These are phyloP conservation scores for Forbesichthys agassizii DNA, from an alignment of 2,113 vertebrate genomes.

Conservation along the genomic window DNA sequence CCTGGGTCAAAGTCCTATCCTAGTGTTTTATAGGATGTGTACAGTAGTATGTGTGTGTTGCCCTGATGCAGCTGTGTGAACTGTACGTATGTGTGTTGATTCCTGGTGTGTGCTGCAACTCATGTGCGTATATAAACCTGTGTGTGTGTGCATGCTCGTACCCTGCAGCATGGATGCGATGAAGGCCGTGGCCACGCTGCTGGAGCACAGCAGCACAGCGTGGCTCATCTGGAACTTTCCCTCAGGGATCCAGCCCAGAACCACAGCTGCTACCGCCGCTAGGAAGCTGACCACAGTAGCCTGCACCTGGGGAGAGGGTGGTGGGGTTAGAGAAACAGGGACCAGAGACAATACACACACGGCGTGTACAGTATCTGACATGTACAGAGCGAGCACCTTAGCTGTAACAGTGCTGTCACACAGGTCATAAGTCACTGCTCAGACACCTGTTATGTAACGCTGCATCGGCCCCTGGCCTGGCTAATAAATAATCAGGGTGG, in stretches of 20 bases:
- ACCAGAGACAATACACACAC: not conserved
- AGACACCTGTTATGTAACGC: too few species aligned
- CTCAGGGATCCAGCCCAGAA: constrained; percentile 95
- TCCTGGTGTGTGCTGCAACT: not conserved
- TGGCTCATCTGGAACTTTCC: constrained; percentile 92
- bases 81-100: not conserved
- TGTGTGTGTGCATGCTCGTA: constrained; percentile 50
- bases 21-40: not conserved
- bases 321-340: not conserved
- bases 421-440: too few species aligned
- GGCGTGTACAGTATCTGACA: not conserved
- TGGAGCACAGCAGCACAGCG: constrained; percentile 90
- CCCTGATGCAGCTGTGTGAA: not conserved
- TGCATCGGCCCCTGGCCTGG: too few species aligned
- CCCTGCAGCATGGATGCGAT: constrained; percentile 95
- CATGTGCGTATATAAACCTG: not conserved
- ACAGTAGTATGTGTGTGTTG: not conserved
- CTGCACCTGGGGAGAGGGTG: constrained; percentile 82
- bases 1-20: too few species aligned
- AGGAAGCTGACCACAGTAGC: constrained; percentile 96
- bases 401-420: too few species aligned
- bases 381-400: too few species aligned
- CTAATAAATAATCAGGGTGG: not conserved
- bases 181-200: constrained; percentile 95
- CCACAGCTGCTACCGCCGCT: constrained; percentile 90